Percentiles rank a stretch among this genome's conserved stretches.
Evolutionary conservation across 2,113 vertebrate genomes (phyloP).

Genomic region (Podarcis cretensis): DNA sequence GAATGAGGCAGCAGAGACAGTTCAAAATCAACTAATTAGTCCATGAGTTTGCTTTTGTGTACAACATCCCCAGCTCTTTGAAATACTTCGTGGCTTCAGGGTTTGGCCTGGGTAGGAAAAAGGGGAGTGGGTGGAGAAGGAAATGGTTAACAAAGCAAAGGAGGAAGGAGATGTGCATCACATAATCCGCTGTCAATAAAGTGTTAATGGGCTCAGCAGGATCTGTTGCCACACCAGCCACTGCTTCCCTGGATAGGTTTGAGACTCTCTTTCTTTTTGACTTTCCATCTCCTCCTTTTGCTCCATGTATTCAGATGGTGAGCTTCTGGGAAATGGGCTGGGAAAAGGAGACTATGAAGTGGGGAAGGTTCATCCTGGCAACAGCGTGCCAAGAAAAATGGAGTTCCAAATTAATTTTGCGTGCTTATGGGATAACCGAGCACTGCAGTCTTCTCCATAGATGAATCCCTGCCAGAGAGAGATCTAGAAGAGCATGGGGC

Average conservation of each 20-base stretch:
- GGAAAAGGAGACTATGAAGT: neutral
- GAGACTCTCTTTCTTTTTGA: neutral
- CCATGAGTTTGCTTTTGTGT: slow-evolving; percentile 10
- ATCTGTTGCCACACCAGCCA: neutral
- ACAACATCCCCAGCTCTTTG: neutral
- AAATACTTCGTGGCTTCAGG: neutral
- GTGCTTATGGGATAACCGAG: neutral
- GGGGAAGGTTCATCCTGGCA: neutral
- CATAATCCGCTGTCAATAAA: neutral
- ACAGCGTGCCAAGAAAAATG: neutral
- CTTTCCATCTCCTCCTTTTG: too few relatives aligned
- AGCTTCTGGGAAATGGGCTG: neutral
- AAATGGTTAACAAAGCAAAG: neutral
- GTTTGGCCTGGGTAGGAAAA: neutral
- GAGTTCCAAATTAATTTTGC: neutral
- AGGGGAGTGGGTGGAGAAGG: neutral
- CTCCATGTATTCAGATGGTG: neutral
- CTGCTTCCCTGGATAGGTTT: neutral
- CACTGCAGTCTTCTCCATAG: neutral
- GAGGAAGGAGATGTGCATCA: neutral
- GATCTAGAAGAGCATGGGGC: neutral
- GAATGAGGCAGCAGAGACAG: neutral
- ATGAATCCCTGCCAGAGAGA: neutral
- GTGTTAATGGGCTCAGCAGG: neutral
- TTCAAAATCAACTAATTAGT: slow-evolving; percentile 28